Percentiles rank a stretch among this genome's conserved stretches.
These are phyloP conservation scores for Escarpia spicata DNA, from an alignment of 2,888 invertebrate genomes.

Conservation along the genomic window DNA sequence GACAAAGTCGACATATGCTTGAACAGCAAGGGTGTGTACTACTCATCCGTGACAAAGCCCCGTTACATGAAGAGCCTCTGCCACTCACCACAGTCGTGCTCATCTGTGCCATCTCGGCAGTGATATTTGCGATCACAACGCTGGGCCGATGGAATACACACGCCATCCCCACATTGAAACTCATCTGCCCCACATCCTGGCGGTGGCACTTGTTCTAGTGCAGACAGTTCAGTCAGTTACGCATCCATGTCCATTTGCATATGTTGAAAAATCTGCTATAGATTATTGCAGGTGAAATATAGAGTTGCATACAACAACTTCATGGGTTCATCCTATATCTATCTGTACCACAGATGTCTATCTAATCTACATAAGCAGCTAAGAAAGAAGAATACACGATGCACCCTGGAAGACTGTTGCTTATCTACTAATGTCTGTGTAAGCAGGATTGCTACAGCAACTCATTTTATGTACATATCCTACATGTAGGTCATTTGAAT, in stretches of 20 bases:
- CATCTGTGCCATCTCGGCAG: constrained; percentile 22
- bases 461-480: not conserved
- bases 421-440: not conserved
- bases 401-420: not conserved
- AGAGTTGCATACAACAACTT: not conserved
- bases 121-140: constrained; percentile 21
- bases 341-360: not conserved
- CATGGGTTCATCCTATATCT: constrained; percentile 19
- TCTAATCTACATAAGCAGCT: not conserved
- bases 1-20: not conserved
- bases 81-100: constrained; percentile 23
- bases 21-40: not conserved
- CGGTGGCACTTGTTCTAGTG: not conserved
- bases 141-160: constrained; percentile 22
- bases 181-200: not conserved
- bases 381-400: not conserved
- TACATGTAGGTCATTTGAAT: not conserved
- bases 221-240: not conserved
- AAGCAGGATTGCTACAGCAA: not conserved
- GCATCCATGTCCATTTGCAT: not conserved
- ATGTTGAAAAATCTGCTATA: not conserved
- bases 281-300: not conserved
- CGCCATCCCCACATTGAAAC: not conserved
- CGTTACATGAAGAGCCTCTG: not conserved
- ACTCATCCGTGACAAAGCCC: not conserved